These are phyloP conservation scores for Castor canadensis DNA, from an alignment of 2,113 vertebrate species.

Conservation along the genomic window DNA sequence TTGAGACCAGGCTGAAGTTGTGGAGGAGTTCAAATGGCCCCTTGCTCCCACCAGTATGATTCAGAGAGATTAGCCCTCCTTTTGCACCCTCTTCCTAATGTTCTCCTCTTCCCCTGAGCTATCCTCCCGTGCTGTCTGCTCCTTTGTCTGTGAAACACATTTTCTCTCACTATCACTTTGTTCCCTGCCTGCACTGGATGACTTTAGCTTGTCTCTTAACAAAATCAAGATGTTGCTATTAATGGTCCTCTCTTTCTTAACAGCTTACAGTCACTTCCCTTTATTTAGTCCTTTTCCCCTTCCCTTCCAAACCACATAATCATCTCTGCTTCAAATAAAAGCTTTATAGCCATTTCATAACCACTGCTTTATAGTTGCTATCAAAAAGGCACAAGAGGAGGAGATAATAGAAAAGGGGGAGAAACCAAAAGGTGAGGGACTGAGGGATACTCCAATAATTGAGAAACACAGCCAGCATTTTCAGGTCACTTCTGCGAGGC, in stretches of 20 bases:
- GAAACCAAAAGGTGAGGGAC: background rate
- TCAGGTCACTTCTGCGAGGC: background rate
- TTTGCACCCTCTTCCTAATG: background rate
- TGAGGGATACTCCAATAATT: background rate
- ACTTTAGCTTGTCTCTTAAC: constrained; percentile 65
- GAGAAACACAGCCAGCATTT: constrained; percentile 4
- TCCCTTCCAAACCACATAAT: constrained; percentile 46
- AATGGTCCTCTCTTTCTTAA: constrained; percentile 64
- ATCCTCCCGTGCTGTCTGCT: constrained; percentile 56
- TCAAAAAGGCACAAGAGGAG: constrained; percentile 41
- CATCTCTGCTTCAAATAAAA: constrained; percentile 67
- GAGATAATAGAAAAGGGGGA: constrained; percentile 32
- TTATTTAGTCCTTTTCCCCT: constrained; percentile 53
- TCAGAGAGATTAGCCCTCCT: constrained; percentile 49
- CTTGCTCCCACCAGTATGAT: background rate
- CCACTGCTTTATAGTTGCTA: constrained; percentile 49
- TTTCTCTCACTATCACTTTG: constrained; percentile 72
- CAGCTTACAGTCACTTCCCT: constrained; percentile 59
- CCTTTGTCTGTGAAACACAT: constrained; percentile 72
- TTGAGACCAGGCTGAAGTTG: constrained; percentile 61
- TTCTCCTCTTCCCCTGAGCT: constrained; percentile 31
- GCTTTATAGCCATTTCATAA: constrained; percentile 62
- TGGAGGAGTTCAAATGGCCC: constrained; percentile 66
- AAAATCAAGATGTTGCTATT: constrained; percentile 76
- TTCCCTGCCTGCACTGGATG: constrained; percentile 60